Evolutionary conservation across 1,140 invertebrate genomes (phyloP).

Genomic region (Drosophila repletoides): DNA sequence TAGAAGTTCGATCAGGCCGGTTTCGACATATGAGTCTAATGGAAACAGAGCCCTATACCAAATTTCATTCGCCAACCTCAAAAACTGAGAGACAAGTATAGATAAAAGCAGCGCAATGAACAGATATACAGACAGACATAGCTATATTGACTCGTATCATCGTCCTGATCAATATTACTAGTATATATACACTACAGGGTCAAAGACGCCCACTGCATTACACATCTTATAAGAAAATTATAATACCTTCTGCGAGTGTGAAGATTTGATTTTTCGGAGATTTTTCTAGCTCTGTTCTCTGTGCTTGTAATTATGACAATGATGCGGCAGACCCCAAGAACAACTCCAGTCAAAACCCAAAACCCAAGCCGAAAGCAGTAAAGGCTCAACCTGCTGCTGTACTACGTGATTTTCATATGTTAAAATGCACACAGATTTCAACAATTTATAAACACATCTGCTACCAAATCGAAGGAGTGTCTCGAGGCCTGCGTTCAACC

Average conservation of each 20-base stretch:
- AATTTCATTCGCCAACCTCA: too few relatives aligned
- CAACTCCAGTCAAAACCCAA: neutral
- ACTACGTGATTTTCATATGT: constrained; percentile 70
- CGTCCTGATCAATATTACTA: too few relatives aligned
- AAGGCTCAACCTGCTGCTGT: too few relatives aligned
- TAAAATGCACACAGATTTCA: constrained; percentile 77
- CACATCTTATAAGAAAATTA: too few relatives aligned
- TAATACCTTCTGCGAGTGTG: too few relatives aligned
- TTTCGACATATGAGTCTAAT: too few relatives aligned
- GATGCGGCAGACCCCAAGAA: constrained; percentile 34
- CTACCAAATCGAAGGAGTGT: constrained; percentile 69
- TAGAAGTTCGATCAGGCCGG: too few relatives aligned
- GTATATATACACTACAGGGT: constrained; percentile 40
- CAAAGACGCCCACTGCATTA: too few relatives aligned
- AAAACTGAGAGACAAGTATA: neutral
- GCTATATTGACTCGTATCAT: too few relatives aligned
- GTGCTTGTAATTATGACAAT: constrained; percentile 44
- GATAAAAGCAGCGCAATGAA: neutral
- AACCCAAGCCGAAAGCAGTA: too few relatives aligned
- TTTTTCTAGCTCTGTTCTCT: constrained; percentile 1
- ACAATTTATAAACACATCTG: constrained; percentile 78
- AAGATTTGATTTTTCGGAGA: constrained; percentile 10
- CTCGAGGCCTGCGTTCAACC: constrained; percentile 50
- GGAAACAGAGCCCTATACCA: too few relatives aligned
- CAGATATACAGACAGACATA: neutral